phyloP scores from a whole-genome alignment of 2,888 invertebrate genomes.

The Callyntrura guangdongensis region DNA sequence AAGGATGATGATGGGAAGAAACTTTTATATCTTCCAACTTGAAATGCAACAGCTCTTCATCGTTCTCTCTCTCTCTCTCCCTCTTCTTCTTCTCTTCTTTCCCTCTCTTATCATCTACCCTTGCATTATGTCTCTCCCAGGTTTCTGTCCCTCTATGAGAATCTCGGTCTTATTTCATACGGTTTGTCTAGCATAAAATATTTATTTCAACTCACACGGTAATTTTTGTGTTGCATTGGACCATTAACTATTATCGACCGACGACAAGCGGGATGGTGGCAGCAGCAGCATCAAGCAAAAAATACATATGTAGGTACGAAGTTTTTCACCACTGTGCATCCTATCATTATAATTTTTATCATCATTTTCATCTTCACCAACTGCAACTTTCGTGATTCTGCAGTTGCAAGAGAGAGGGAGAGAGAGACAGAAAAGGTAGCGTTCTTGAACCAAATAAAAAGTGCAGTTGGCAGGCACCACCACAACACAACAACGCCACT shows the following conservation, averaged over 20 bases:
- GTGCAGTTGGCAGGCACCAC: conserved; percentile 52
- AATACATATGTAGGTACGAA: background rate
- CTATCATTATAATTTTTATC: background rate
- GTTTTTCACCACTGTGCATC: conserved; percentile 2
- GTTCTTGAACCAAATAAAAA: conserved; percentile 60
- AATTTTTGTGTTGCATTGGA: background rate
- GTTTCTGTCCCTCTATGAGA: background rate
- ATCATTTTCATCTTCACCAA: conserved; percentile 37
- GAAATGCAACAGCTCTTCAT: conserved; percentile 14
- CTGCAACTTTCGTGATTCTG: conserved; percentile 15
- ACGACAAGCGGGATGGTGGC: conserved; percentile 28
- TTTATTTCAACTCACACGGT: conserved; percentile 48
- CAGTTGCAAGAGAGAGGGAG: conserved; percentile 17
- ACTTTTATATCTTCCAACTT: conserved; percentile 17
- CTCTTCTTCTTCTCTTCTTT: background rate
- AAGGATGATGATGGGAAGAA: conserved; percentile 47
- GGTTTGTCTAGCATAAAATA: conserved; percentile 17
- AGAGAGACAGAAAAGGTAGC: conserved; percentile 7
- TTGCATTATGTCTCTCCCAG: background rate
- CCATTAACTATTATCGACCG: conserved; percentile 19
- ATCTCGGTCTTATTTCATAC: background rate
- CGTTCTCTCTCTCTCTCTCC: background rate
- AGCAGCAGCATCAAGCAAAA: background rate
- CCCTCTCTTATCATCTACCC: background rate
- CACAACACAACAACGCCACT: background rate